phyloP scores from a whole-genome alignment of 2,888 invertebrate genomes.

The Drosophila diplacantha region DNA sequence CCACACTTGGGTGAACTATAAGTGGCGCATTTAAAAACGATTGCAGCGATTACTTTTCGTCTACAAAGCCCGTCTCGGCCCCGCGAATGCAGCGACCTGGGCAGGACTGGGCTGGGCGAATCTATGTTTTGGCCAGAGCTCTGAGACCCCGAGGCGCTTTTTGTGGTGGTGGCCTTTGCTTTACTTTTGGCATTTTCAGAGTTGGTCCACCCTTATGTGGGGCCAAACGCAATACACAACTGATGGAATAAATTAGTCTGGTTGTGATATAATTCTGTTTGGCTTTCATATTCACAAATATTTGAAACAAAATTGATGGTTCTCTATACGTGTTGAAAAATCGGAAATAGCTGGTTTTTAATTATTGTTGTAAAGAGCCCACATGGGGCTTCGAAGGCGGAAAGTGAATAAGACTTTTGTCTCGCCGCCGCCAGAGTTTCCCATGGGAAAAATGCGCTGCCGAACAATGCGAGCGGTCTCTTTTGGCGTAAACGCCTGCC shows the following conservation, averaged over 20 bases:
- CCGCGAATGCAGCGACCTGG: constrained; percentile 25
- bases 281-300: not conserved
- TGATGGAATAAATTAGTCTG: constrained; percentile 1
- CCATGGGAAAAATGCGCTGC: constrained; percentile 30
- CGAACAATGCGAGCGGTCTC: constrained; percentile 8
- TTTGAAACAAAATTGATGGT: not conserved
- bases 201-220: constrained; percentile 27
- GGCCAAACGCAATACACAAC: constrained; percentile 10
- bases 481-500: not conserved
- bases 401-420: constrained; percentile 17
- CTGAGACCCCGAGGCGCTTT: not conserved
- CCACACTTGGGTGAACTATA: constrained; percentile 23
- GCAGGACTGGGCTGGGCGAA: constrained; percentile 39
- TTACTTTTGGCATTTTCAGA: constrained; percentile 55
- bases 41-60: constrained; percentile 45
- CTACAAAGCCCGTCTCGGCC: constrained; percentile 10
- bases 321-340: not conserved
- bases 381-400: constrained; percentile 2
- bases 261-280: not conserved
- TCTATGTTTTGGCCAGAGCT: constrained; percentile 28
- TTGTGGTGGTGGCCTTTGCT: constrained; percentile 39
- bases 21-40: constrained; percentile 35
- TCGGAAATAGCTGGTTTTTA: not conserved
- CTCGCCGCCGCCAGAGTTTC: constrained; percentile 2
- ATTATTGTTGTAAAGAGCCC: constrained; percentile 4